Percentiles rank a stretch among this genome's conserved stretches.
phyloP scores from a whole-genome alignment of 2,888 invertebrate genomes.

The Molorchus minor region DNA sequence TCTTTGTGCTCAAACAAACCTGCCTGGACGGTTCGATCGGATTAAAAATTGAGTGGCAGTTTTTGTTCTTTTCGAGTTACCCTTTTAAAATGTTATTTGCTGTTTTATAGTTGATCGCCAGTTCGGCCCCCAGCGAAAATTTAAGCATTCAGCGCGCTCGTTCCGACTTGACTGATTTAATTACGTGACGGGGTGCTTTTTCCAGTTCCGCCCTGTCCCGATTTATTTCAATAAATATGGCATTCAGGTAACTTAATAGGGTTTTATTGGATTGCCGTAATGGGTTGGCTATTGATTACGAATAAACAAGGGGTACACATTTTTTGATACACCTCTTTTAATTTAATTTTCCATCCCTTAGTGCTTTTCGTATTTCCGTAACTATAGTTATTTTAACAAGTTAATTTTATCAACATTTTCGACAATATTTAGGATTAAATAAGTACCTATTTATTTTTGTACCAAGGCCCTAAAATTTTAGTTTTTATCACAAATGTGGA shows the following conservation, averaged over 20 bases:
- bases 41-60: slow-evolving; percentile 55
- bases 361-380: too few relatives aligned
- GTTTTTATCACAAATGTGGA: too few relatives aligned
- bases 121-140: slow-evolving; percentile 23
- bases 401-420: too few relatives aligned
- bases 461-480: too few relatives aligned
- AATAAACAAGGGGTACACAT: too few relatives aligned
- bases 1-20: slow-evolving; percentile 43
- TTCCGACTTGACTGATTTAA: slow-evolving; percentile 22
- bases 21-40: slow-evolving; percentile 49
- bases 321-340: too few relatives aligned
- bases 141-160: slow-evolving; percentile 24
- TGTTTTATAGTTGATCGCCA: slow-evolving; percentile 41
- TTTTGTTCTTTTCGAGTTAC: slow-evolving; percentile 48
- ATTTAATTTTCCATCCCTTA: too few relatives aligned
- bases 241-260: slow-evolving; percentile 15
- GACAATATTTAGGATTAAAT: too few relatives aligned
- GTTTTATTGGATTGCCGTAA: slow-evolving; percentile 1
- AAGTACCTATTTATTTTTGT: too few relatives aligned
- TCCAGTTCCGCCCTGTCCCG: background rate
- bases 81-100: slow-evolving; percentile 46
- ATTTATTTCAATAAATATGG: slow-evolving; percentile 15
- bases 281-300: too few relatives aligned
- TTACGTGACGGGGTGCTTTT: slow-evolving; percentile 16
- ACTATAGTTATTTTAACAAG: too few relatives aligned